Conservation (phyloP, 2,113 vertebrate genomes). For the Sylvicapra grimmia region DNA sequence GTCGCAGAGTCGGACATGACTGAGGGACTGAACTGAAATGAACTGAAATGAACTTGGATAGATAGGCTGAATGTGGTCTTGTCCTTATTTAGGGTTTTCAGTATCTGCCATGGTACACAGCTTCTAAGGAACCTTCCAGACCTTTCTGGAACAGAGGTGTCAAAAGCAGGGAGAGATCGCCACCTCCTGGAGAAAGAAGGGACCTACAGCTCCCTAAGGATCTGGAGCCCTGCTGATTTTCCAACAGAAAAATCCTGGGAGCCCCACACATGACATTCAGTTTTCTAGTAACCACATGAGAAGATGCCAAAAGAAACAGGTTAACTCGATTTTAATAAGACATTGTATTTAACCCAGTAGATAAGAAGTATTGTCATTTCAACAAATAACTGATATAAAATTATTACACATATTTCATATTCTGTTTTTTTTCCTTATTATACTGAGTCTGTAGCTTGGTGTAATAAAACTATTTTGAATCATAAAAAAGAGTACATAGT, state of each 20-base stretch:
- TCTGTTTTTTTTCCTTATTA: not conserved
- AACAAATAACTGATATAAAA: not conserved
- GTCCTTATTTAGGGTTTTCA: not conserved
- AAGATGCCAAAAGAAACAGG: not conserved
- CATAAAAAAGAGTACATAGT: not conserved
- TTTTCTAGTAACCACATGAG: not conserved
- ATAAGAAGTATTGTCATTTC: not conserved
- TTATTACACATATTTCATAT: not conserved
- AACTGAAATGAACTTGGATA: not conserved
- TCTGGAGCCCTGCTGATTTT: not conserved
- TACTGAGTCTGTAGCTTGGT: not conserved
- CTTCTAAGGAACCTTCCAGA: constrained; percentile 12
- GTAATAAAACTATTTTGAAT: not conserved
- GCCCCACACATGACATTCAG: not conserved
- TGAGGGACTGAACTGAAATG: too few relatives aligned
- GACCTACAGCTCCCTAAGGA: not conserved
- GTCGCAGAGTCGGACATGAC: too few relatives aligned
- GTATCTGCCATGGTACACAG: not conserved
- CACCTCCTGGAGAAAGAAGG: constrained; percentile 30
- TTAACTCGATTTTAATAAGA: not conserved
- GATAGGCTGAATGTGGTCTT: too few relatives aligned
- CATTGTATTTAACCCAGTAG: not conserved
- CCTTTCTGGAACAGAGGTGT: not conserved
- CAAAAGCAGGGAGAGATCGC: not conserved
- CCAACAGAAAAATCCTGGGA: not conserved